Evolutionary conservation across 2,888 invertebrate genomes (phyloP).

Genomic region (Pseudoips prasinana): DNA sequence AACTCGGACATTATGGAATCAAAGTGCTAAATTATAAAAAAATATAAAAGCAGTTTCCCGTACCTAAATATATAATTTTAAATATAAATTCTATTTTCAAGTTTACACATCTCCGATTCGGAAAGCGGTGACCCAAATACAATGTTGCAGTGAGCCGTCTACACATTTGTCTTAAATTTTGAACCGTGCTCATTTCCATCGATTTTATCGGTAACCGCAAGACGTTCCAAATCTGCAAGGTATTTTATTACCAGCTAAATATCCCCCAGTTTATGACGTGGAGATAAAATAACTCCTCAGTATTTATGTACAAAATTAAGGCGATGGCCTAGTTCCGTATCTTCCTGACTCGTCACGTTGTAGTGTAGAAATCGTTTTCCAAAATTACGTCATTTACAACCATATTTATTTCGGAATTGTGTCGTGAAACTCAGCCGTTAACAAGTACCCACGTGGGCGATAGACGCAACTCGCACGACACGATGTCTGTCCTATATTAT

Average conservation of each 20-base stretch:
- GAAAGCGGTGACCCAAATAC: constrained; percentile 69
- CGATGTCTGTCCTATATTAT: constrained; percentile 36
- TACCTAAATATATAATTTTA: constrained; percentile 31
- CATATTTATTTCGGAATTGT: constrained; percentile 24
- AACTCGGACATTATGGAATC: too few relatives aligned
- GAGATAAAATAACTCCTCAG: constrained; percentile 2
- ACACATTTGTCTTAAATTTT: constrained; percentile 52
- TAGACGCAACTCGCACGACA: constrained; percentile 24
- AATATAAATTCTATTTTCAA: constrained; percentile 75
- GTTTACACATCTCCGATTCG: constrained; percentile 63
- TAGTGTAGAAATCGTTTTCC: constrained; percentile 22
- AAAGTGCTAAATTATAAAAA: constrained; percentile 20
- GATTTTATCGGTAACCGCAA: constrained; percentile 8
- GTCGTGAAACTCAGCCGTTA: constrained; percentile 26
- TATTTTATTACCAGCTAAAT: constrained; percentile 8
- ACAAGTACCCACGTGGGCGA: constrained; percentile 35
- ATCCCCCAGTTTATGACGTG: constrained; percentile 1
- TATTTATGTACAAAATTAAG: constrained; percentile 6
- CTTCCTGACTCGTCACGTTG: constrained; percentile 1
- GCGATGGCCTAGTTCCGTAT: constrained; percentile 18
- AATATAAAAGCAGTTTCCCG: too few relatives aligned
- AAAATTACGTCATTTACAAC: constrained; percentile 28
- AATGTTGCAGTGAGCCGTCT: constrained; percentile 48
- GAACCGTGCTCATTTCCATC: constrained; percentile 17
- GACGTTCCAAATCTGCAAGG: constrained; percentile 5